Base-by-base conservation (phyloP, 2,113 vertebrate species). In the Catharus minimus region DNA sequence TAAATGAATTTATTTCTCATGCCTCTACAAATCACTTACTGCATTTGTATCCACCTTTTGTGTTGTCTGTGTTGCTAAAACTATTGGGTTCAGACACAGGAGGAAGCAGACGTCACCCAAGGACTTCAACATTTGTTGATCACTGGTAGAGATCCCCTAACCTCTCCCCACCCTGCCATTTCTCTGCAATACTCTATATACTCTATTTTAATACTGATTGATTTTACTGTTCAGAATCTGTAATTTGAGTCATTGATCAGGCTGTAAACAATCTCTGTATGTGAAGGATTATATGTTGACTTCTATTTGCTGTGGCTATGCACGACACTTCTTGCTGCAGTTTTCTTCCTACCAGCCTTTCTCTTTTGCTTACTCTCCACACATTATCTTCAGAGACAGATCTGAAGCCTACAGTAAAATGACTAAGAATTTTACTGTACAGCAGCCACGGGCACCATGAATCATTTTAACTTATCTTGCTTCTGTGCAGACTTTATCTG, bases 101-200 rank as follows among this genome's bases (percentile, higher is more conserved):
- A 58, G 15, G 38, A 72, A 15, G 17, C 38, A 77, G 17, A 46
- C 1, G 3, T 3, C 13, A 27, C 8, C 32, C 0, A 0, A 27
- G 24, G 8, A 24, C 20, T 92, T 81, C 56, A 50, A 27, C 4
- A 65, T 83, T 15, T 27, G 7, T 18, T 71, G 24, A 26, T 47
- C 5, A 23, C 13, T n/a, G n/a, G 9, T 11, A 64, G 15, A 81
- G 60, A 75, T 41, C 8, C 1, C 4, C 5, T 9, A 11, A 17
- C 3, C 11, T 17, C 30, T 5, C 9, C 21, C 9, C 5, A 20
- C 8, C 18, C 5, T 2, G 2, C 7, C n/a, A 52, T 38, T 64
- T 39, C 24, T 61, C 23, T 64, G 27, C 21, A 86, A 17, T 74
- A 44, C 9, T 62, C 13, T 33, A 7, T 30, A 44, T 16, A 8